These are phyloP conservation scores for Stenolophus ochropezus DNA, from an alignment of 2,888 invertebrate genomes.

Conservation along the genomic window DNA sequence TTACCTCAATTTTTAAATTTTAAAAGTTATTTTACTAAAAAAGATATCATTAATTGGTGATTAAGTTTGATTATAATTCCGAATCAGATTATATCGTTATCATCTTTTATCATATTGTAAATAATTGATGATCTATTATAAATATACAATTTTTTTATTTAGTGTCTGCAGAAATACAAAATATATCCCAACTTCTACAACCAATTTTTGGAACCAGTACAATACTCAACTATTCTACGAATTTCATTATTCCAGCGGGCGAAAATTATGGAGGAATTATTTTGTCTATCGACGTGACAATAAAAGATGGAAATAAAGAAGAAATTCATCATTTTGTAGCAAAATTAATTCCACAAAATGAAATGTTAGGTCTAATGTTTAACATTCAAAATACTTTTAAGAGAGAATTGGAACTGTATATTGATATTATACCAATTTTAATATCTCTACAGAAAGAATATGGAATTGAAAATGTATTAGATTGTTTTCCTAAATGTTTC, in stretches of 20 bases:
- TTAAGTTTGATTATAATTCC: no score
- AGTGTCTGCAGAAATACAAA: slow-evolving; percentile 49
- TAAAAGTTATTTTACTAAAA: no score
- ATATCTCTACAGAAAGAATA: slow-evolving; percentile 72
- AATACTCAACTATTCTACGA: slow-evolving; percentile 61
- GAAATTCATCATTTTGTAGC: slow-evolving; percentile 75
- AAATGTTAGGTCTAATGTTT: slow-evolving; percentile 74
- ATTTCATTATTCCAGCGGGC: slow-evolving; percentile 73
- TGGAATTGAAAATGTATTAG: slow-evolving; percentile 70
- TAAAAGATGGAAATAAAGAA: slow-evolving; percentile 65
- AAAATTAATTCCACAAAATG: slow-evolving; percentile 77
- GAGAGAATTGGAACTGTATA: slow-evolving; percentile 75
- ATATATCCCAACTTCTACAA: slow-evolving; percentile 48
- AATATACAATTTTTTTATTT: no score
- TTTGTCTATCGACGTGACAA: slow-evolving; percentile 71
- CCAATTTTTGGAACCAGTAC: not conserved
- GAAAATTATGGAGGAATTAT: slow-evolving; percentile 80
- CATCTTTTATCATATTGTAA: no score
- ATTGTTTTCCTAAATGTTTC: slow-evolving; percentile 73
- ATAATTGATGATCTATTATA: no score
- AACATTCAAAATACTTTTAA: slow-evolving; percentile 73
- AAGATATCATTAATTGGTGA: no score
- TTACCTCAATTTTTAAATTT: no score
- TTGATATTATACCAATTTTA: slow-evolving; percentile 72
- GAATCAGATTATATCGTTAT: no score